phyloP scores from a whole-genome alignment of 2,797 vertebrate genomes.

The Melopsittacus undulatus region DNA sequence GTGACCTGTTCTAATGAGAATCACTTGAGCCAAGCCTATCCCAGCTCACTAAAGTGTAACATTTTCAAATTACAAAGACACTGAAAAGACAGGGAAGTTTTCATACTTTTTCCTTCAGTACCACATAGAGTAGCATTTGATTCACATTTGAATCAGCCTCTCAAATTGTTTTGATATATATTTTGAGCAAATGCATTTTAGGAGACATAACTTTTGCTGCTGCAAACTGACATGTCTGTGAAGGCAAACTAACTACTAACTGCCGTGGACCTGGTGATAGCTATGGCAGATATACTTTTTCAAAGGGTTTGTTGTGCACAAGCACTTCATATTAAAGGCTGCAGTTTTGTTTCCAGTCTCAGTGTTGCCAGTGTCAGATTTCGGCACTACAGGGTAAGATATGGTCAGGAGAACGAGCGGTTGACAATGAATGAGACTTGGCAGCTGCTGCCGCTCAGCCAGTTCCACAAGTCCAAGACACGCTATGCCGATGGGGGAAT shows the following conservation, averaged over 20 bases:
- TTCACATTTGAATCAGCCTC: background rate
- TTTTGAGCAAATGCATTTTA: background rate
- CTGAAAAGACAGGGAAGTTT: background rate
- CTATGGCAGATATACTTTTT: fast-evolving
- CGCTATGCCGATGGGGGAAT: background rate
- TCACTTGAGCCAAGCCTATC: background rate
- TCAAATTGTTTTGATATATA: background rate
- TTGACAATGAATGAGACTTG: background rate
- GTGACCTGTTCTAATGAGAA: background rate
- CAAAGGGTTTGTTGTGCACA: background rate
- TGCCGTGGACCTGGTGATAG: background rate
- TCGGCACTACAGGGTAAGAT: background rate
- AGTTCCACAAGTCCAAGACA: constrained; percentile 23
- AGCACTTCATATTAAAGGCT: background rate
- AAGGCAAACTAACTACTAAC: background rate
- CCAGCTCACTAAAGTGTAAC: background rate
- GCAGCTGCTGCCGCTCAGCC: constrained; percentile 30
- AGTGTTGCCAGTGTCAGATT: constrained; percentile 8
- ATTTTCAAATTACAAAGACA: background rate
- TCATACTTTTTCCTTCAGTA: background rate
- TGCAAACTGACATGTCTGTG: background rate
- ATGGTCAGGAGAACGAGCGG: background rate
- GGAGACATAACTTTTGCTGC: background rate
- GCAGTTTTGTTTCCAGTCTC: background rate
- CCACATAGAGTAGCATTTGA: background rate